These are phyloP conservation scores for Conus canariensis DNA, from an alignment of 2,888 invertebrate species.

Conservation along the genomic window DNA sequence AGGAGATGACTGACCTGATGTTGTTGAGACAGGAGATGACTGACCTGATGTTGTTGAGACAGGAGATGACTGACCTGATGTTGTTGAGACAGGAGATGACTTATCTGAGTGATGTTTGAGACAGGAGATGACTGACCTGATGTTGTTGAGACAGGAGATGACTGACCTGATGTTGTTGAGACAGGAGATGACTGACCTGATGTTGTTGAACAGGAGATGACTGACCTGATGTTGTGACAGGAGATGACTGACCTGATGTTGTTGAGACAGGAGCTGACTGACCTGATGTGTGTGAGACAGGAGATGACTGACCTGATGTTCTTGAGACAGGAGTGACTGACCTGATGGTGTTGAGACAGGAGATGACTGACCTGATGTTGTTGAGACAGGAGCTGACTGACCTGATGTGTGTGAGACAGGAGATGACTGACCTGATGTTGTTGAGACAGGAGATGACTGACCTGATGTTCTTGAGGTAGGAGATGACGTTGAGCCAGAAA, in stretches of 20 bases:
- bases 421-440: too few relatives aligned
- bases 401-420: too few relatives aligned
- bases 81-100: slow-evolving; percentile 94
- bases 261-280: too few relatives aligned
- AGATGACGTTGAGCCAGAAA: slow-evolving; percentile 97
- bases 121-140: slow-evolving; percentile 93
- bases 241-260: too few relatives aligned
- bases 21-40: too few relatives aligned
- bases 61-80: slow-evolving; percentile 93
- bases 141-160: slow-evolving; percentile 92
- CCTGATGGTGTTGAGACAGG: background rate
- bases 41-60: slow-evolving; percentile 82
- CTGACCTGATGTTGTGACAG: too few relatives aligned
- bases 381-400: too few relatives aligned
- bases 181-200: slow-evolving; percentile 93
- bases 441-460: slow-evolving; percentile 77
- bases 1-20: too few relatives aligned
- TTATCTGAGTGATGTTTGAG: slow-evolving; percentile 81
- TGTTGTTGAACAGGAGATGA: slow-evolving; percentile 81
- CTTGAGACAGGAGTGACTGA: background rate
- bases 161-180: slow-evolving; percentile 84
- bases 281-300: too few relatives aligned
- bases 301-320: background rate
- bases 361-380: background rate
- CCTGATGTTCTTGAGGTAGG: slow-evolving; percentile 92